Evolutionary conservation across 2,888 invertebrate genomes (phyloP), one percentile per base, ranked within the genome.

Genomic region (Dynastes hyllus): DNA sequence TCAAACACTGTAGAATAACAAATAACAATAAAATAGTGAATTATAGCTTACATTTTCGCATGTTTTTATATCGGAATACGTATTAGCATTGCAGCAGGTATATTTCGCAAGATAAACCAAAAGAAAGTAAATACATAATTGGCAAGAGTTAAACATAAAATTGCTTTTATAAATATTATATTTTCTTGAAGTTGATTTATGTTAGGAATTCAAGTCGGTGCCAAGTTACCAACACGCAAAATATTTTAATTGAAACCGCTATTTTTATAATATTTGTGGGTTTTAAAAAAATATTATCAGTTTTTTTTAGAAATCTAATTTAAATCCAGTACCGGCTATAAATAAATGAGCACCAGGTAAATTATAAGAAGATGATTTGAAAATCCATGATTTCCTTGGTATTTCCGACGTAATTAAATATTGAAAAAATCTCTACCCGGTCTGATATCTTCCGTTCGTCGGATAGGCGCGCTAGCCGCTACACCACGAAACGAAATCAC

Each of bases 131-230:
- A 58, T 58, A 58, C 29, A 63, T 32, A 32, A 32, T 63, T 32
- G 29, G 63, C 29, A 63, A 63, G 29, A 32, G 55, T 58, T 58
- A 58, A 58, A 63, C 13, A 63, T 63, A 63, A 63, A 55, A 63
- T 63, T 29, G 32, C 63, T 63, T 63, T 32, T 63, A 32, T 63
- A 63, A 63, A 63, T 63, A 63, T 63, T 63, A 63, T 32, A 63
- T 63, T 63, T 63, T 29, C 29, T 32, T 11, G 22, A 32, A 63
- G 32, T 9, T 63, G 63, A 63, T 63, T 63, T 63, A 32, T 32
- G 29, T n/a, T 11, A 63, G 63, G 63, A 63, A 63, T 63, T 32
- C 29, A 22, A 27, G 2, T 27, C 27, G 29, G 63, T 32, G 63
- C 63, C 63, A 63, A 63, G 29, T 11, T 32, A n/a, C 63, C 27